Conservation (phyloP, 2,797 vertebrate species). For the Aeoliscus strigatus region DNA sequence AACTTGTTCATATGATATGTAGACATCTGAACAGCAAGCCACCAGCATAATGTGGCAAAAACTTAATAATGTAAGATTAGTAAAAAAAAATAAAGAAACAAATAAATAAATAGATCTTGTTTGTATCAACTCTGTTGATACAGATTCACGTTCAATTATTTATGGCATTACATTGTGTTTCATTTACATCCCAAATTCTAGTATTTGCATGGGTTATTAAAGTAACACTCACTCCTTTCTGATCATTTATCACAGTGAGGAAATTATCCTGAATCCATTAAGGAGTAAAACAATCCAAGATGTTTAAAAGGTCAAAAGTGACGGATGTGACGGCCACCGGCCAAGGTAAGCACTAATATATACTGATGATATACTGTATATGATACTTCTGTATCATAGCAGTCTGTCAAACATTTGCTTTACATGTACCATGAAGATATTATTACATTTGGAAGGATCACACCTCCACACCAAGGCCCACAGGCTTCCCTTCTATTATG, state of each 20-base stretch:
- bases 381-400: too few species aligned
- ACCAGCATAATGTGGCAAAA: constrained; percentile 13
- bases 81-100: background rate
- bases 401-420: too few species aligned
- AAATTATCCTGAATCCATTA: constrained; percentile 22
- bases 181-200: background rate
- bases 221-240: background rate
- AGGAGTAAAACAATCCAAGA: constrained; percentile 33
- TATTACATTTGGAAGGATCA: too few species aligned
- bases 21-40: constrained; percentile 13
- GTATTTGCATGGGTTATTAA: background rate
- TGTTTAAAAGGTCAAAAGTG: constrained; percentile 53
- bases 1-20: constrained; percentile 33
- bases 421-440: too few species aligned
- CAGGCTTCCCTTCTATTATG: too few species aligned
- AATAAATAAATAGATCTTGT: background rate
- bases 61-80: background rate
- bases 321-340: constrained; percentile 49
- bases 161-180: too few species aligned
- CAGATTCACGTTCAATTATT: too few species aligned
- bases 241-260: constrained; percentile 29
- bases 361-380: too few species aligned
- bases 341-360: constrained; percentile 47
- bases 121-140: too few species aligned
- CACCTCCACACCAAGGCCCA: too few species aligned